phyloP scores from a whole-genome alignment of 2,113 vertebrate species.

The Numida meleagris region DNA sequence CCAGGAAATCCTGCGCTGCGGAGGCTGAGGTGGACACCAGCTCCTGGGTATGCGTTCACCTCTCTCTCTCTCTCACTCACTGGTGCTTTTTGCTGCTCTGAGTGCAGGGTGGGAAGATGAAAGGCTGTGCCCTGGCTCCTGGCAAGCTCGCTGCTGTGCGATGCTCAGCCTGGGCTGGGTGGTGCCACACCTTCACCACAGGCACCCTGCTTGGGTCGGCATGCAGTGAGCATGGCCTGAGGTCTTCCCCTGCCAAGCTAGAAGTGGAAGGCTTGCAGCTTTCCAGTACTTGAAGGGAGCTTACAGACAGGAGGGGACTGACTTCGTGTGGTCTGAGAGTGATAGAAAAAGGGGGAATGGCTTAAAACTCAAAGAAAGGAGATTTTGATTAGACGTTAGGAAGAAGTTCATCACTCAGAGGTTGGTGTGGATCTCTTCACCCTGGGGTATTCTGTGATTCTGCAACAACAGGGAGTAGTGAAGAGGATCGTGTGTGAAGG shows the following conservation, averaged over 20 bases:
- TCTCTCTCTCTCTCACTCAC: background rate
- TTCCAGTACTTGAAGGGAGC: too few species aligned
- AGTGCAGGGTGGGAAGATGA: accelerated
- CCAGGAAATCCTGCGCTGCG: accelerated
- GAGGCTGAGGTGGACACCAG: background rate
- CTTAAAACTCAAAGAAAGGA: too few species aligned
- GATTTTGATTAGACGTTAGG: too few species aligned
- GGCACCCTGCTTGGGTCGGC: accelerated
- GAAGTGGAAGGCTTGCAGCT: too few species aligned
- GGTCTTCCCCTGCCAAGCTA: background rate
- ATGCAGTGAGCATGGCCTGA: accelerated
- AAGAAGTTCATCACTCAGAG: too few species aligned
- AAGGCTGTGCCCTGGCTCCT: background rate
- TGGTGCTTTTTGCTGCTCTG: accelerated
- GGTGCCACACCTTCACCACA: background rate
- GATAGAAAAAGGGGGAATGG: too few species aligned
- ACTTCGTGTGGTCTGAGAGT: too few species aligned
- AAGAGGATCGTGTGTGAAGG: accelerated
- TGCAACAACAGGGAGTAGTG: accelerated
- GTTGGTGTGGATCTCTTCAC: too few species aligned
- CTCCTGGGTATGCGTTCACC: accelerated
- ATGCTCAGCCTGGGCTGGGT: background rate
- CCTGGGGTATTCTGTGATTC: too few species aligned
- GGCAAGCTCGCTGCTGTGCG: background rate
- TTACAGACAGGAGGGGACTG: too few species aligned